phyloP scores from a whole-genome alignment of 1,140 invertebrate species.

The Scaptomyza hsui region DNA sequence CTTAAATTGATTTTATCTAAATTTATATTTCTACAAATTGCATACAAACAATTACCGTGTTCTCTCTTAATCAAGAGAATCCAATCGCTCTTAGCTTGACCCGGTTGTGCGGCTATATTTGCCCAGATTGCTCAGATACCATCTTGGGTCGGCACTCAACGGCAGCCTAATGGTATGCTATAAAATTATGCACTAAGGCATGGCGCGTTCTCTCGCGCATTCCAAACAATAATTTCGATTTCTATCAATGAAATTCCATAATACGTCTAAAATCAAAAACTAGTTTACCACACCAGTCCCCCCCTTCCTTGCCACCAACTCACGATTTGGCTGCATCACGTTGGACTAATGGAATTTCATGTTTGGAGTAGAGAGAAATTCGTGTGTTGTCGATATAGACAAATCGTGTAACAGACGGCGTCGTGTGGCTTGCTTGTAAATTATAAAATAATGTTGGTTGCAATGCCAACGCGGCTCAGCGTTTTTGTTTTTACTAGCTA shows the following conservation, averaged over 20 bases:
- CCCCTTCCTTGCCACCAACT: neutral
- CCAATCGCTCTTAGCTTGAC: neutral
- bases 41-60: neutral
- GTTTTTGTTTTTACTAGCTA: slow-evolving; percentile 49
- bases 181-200: slow-evolving; percentile 42
- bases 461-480: slow-evolving; percentile 60
- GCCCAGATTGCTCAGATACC: slow-evolving; percentile 4
- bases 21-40: neutral
- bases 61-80: neutral
- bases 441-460: slow-evolving; percentile 78
- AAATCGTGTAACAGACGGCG: slow-evolving; percentile 69
- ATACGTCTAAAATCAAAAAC: slow-evolving; percentile 40
- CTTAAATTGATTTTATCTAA: neutral
- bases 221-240: slow-evolving; percentile 62
- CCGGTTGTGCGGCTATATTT: neutral
- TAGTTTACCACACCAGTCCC: neutral
- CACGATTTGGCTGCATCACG: no score
- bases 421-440: slow-evolving; percentile 71
- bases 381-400: slow-evolving; percentile 64
- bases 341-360: slow-evolving; percentile 62
- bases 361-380: slow-evolving; percentile 29
- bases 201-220: neutral
- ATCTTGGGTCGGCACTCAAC: neutral
- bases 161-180: slow-evolving; percentile 11
- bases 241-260: slow-evolving; percentile 62